Conservation (phyloP, 2,797 vertebrate species). For the Pseudochirops cupreus region DNA sequence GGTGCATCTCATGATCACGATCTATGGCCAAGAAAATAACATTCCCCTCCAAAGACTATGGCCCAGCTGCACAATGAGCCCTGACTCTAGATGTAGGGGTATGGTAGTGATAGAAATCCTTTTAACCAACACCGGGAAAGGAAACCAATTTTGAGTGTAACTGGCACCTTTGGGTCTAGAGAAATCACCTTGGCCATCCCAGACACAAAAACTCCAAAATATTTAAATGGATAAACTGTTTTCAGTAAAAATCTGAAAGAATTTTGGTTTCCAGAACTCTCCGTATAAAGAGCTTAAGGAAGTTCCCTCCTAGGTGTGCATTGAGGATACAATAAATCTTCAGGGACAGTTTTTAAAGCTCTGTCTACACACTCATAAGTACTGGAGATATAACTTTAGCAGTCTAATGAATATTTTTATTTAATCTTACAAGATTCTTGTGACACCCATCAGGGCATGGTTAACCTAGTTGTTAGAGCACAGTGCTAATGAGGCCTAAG, state of each 20-base stretch:
- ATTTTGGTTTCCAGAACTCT: neutral
- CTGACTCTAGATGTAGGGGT: neutral
- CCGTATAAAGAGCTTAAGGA: neutral
- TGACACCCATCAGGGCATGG: neutral
- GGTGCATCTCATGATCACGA: neutral
- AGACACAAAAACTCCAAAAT: neutral
- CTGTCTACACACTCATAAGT: neutral
- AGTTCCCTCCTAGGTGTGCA: neutral
- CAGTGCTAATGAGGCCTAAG: accelerated
- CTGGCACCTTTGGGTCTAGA: accelerated
- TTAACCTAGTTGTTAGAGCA: accelerated
- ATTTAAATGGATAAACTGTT: neutral
- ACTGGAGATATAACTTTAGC: neutral
- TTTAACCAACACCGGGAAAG: neutral
- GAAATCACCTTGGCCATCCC: neutral
- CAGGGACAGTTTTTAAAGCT: neutral
- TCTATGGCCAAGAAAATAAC: neutral
- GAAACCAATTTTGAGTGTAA: accelerated
- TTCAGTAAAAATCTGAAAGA: neutral
- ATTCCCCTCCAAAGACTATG: neutral
- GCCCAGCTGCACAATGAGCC: neutral
- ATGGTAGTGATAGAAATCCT: neutral
- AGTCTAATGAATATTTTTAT: neutral
- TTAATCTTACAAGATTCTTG: neutral
- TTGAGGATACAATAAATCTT: neutral